Evolutionary conservation across 1,140 invertebrate species (phyloP), one percentile per base, ranked within the genome.

Genomic region (Drosophila bocqueti): DNA sequence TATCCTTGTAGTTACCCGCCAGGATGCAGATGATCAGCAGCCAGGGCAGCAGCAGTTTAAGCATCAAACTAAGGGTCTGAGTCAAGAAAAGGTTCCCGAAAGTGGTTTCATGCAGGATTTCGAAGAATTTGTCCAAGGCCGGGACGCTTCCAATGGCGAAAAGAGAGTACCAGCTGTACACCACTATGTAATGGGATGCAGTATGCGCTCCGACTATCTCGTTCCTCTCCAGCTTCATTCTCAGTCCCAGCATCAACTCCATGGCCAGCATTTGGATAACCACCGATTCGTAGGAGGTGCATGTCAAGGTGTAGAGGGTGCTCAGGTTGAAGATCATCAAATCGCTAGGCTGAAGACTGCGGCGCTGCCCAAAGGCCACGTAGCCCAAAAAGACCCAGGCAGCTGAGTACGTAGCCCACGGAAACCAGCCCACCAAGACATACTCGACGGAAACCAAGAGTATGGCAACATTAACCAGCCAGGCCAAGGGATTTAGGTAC

Each of bases 161-260:
- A 1, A 89, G 43, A 1, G 83, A 76, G 46, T 69, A 83, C 46
- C 50, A 73, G 46, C 71, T 79, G 42, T 87, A 86, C 3, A 87
- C 10, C 4, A 87, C 3, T 5, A 87, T 50, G 21, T 86, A 69
- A 18, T 65, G 43, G 2, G 71, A 43, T 9, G 49, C 38, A 1
- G 24, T 57, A n/a, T 38, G 69, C 0, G 29, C 36, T 7, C 34
- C 36, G 1, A 69, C 38, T 6, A 4, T 26, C 0, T 46, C 36
- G 13, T 52, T 45, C 18, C 54, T 29, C 26, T 59, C 26, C 34
- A 62, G 47, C 38, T 69, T 76, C 43, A 79, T 40, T 3, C 54
- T 36, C 9, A 86, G 52, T 6, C 38, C 52, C 42, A 87, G 29
- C 21, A 76, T 67, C 10, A 86, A 47, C 36, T 86, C 83, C 38